Percentiles rank a stretch among this genome's conserved stretches.
Conservation (phyloP, 2,888 invertebrate species). For the Meloe dianella region DNA sequence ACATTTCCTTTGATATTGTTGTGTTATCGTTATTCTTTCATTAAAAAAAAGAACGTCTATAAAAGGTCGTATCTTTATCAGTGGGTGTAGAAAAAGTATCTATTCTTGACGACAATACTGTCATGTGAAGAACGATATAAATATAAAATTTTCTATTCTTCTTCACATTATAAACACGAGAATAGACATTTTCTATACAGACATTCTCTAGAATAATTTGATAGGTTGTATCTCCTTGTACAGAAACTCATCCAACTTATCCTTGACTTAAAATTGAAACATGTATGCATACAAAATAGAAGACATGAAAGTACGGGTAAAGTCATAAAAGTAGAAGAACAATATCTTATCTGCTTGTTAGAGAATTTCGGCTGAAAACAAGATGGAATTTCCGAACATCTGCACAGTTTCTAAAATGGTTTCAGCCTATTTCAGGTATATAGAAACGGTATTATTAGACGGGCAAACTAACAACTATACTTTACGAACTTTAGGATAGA, state of each 20-base stretch:
- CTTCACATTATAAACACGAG: background rate
- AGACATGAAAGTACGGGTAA: background rate
- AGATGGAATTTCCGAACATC: background rate
- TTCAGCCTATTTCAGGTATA: background rate
- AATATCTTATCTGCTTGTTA: background rate
- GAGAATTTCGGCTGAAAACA: slow-evolving; percentile 1
- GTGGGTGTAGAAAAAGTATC: too few species aligned
- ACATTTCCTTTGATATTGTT: too few species aligned
- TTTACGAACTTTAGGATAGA: background rate
- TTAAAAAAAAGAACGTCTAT: too few species aligned
- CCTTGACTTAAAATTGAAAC: background rate
- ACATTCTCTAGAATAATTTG: slow-evolving; percentile 2
- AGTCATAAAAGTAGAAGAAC: background rate
- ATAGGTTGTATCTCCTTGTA: slow-evolving; percentile 3
- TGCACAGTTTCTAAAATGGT: background rate
- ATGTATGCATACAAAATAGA: background rate
- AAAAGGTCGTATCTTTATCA: too few species aligned
- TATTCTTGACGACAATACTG: too few species aligned
- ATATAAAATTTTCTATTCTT: background rate
- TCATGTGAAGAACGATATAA: background rate
- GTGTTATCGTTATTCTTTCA: too few species aligned
- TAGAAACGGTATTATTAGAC: background rate
- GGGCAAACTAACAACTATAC: background rate
- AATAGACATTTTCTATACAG: background rate
- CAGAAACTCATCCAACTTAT: background rate